phyloP scores from a whole-genome alignment of 2,888 invertebrate genomes.

The Leptinotarsa tumamoca region DNA sequence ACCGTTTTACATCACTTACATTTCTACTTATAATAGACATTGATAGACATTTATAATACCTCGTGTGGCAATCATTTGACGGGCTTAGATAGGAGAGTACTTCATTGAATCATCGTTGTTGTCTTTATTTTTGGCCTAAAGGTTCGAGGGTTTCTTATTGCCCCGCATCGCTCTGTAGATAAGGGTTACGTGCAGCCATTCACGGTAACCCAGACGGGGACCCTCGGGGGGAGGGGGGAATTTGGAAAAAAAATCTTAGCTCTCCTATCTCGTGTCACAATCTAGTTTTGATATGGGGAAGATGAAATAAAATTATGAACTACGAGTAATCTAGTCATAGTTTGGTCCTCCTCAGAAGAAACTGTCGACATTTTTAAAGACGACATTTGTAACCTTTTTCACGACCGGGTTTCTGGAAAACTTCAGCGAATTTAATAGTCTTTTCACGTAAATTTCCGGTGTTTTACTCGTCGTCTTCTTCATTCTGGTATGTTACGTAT shows the following conservation, averaged over 20 bases:
- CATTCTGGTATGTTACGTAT: constrained; percentile 95
- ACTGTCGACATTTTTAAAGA: constrained; percentile 23
- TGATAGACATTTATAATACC: constrained; percentile 54
- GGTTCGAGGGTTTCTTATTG: constrained; percentile 62
- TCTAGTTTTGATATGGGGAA: constrained; percentile 29
- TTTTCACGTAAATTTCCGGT: background rate
- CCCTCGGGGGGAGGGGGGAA: constrained; percentile 57
- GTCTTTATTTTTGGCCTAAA: constrained; percentile 45
- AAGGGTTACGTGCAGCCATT: constrained; percentile 75
- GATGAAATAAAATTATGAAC: background rate
- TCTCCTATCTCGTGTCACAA: constrained; percentile 56
- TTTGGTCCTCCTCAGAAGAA: background rate
- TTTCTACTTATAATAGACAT: constrained; percentile 24
- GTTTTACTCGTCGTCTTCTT: constrained; percentile 83
- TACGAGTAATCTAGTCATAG: background rate
- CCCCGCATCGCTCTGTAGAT: constrained; percentile 63
- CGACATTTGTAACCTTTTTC: constrained; percentile 12
- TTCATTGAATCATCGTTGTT: constrained; percentile 34
- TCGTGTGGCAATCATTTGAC: constrained; percentile 62
- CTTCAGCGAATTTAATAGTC: background rate
- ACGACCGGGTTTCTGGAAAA: background rate
- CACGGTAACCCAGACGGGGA: constrained; percentile 70
- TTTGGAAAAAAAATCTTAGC: constrained; percentile 51
- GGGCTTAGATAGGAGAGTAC: constrained; percentile 60
- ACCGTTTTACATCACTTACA: constrained; percentile 26